Conservation (phyloP, 2,113 vertebrate species). For the Aldabrachelys gigantea region DNA sequence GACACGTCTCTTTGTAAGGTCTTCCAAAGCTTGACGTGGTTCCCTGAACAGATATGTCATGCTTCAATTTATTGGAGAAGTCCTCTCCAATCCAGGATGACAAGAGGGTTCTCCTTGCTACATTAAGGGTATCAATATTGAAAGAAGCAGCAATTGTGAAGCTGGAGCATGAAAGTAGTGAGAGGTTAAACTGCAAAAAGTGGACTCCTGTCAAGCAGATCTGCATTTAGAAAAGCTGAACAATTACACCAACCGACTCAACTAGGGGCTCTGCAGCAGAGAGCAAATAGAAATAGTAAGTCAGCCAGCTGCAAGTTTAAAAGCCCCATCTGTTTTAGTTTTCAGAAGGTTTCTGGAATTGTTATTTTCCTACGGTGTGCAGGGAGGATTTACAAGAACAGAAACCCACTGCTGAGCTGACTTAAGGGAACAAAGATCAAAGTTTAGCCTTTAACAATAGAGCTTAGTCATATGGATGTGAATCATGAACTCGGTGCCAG, state of each 20-base stretch:
- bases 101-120: neutral
- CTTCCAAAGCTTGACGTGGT: neutral
- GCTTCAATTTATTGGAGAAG: rapidly evolving
- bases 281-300: neutral
- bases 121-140: no score
- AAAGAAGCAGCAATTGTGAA: neutral
- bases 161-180: neutral
- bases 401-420: neutral
- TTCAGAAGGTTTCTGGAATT: neutral
- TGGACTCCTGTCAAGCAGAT: neutral
- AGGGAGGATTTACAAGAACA: neutral
- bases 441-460: neutral
- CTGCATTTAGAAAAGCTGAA: neutral
- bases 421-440: neutral
- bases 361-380: neutral
- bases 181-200: neutral
- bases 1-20: neutral
- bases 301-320: no score
- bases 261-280: neutral
- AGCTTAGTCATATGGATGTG: rapidly evolving
- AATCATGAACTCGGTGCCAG: neutral
- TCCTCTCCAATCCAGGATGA: neutral
- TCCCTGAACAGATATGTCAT: neutral
- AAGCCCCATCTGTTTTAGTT: neutral
- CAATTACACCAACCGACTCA: neutral